Evolutionary conservation across 2,797 vertebrate species (phyloP).

Genomic region (Danionella dracula): DNA sequence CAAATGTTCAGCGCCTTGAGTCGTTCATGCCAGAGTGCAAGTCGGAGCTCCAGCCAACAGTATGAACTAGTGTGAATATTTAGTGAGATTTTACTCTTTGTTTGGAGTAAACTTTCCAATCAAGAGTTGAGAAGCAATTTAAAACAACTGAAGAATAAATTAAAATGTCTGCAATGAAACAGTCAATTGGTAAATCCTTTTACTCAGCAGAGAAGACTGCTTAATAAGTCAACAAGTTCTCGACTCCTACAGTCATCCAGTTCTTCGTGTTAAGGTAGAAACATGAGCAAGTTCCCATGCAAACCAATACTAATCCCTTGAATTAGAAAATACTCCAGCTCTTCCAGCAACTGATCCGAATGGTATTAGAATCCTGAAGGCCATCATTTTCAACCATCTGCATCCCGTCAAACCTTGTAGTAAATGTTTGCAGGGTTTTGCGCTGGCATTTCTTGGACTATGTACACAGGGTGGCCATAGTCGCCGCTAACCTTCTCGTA

Average conservation of each 20-base stretch:
- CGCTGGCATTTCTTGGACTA: slow-evolving; percentile 94
- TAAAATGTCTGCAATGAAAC: neutral
- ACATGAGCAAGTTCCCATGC: neutral
- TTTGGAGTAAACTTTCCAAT: too few relatives aligned
- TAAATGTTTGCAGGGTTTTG: slow-evolving; percentile 94
- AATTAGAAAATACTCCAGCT: neutral
- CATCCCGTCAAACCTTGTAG: slow-evolving; percentile 79
- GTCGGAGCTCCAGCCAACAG: too few relatives aligned
- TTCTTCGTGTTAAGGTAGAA: neutral
- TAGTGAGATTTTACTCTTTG: too few relatives aligned
- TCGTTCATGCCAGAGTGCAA: too few relatives aligned
- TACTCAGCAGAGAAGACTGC: too few relatives aligned
- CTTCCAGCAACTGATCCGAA: neutral
- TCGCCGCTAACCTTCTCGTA: slow-evolving; percentile 93
- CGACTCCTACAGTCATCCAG: too few relatives aligned
- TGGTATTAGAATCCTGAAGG: neutral
- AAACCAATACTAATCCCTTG: slow-evolving; percentile 3
- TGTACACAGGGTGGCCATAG: slow-evolving; percentile 95
- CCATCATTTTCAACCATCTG: neutral
- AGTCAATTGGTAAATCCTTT: neutral
- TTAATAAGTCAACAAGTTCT: too few relatives aligned
- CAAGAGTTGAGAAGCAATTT: neutral
- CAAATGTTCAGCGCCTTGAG: neutral
- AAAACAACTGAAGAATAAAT: slow-evolving; percentile 15
- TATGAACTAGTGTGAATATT: too few relatives aligned